Evolutionary conservation across 2,797 vertebrate species (phyloP).

Genomic region (Numenius phaeopus): DNA sequence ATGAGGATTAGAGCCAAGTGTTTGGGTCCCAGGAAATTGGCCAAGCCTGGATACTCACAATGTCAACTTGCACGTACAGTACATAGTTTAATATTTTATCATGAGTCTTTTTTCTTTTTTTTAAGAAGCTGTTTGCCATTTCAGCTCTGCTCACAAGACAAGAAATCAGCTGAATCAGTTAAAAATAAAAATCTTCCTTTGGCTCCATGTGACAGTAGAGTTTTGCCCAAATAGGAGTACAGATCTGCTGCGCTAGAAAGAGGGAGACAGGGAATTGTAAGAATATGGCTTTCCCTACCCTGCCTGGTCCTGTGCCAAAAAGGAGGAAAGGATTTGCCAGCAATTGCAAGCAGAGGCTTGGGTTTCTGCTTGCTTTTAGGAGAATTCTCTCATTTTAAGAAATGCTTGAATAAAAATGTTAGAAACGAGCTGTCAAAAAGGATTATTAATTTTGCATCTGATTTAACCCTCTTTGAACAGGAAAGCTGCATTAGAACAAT

Average conservation of each 20-base stretch:
- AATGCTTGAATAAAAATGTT: slow-evolving; percentile 6
- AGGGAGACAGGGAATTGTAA: not conserved
- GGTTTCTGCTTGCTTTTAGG: slow-evolving; percentile 2
- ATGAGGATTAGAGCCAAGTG: slow-evolving; percentile 41
- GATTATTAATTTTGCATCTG: slow-evolving; percentile 32
- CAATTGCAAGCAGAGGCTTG: not conserved
- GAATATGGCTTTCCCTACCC: not conserved
- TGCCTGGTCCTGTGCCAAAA: not conserved
- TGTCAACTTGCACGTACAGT: slow-evolving; percentile 61
- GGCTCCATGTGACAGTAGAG: slow-evolving; percentile 3
- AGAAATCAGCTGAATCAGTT: slow-evolving; percentile 52
- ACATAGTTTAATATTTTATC: slow-evolving; percentile 55
- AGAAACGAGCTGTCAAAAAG: slow-evolving; percentile 28
- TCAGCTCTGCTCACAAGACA: slow-evolving; percentile 23
- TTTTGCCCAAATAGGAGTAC: slow-evolving; percentile 12
- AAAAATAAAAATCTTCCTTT: slow-evolving; percentile 60
- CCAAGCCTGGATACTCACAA: slow-evolving; percentile 40
- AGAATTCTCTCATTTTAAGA: not conserved
- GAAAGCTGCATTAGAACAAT: not conserved
- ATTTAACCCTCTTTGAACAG: not conserved
- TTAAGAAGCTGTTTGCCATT: slow-evolving; percentile 28
- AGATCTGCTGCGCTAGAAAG: not conserved
- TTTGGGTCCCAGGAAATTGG: slow-evolving; percentile 58
- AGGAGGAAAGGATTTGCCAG: not conserved
- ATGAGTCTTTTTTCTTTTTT: not conserved